A percentile compares a stretch with the other conserved stretches of the same genome.
phyloP scores from a whole-genome alignment of 2,888 invertebrate species.

The Drosophila nr. fundita region DNA sequence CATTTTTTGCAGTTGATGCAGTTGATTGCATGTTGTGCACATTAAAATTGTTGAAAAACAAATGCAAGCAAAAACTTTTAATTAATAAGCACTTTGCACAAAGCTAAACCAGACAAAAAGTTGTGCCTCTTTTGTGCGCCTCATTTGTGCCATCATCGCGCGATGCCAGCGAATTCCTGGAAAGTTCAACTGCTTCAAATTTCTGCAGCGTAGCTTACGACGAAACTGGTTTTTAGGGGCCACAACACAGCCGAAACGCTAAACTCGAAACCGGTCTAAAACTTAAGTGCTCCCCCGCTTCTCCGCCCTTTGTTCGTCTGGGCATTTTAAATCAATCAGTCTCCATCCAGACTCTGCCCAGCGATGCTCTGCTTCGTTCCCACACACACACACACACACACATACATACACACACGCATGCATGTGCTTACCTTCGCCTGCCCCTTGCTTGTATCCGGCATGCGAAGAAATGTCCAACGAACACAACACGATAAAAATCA shows the following conservation, averaged over 20 bases:
- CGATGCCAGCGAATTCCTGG: conserved; percentile 66
- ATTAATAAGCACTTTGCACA: conserved; percentile 43
- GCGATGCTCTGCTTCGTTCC: conserved; percentile 38
- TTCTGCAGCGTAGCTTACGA: conserved; percentile 40
- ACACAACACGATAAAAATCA: conserved; percentile 63
- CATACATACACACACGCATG: not conserved
- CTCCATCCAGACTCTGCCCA: conserved; percentile 53
- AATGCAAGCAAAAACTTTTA: conserved; percentile 52
- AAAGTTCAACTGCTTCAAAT: conserved; percentile 76
- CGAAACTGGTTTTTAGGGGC: conserved; percentile 68
- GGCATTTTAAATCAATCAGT: conserved; percentile 69
- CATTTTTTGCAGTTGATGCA: not conserved
- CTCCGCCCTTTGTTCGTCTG: conserved; percentile 29
- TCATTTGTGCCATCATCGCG: conserved; percentile 33
- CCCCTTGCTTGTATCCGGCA: conserved; percentile 51
- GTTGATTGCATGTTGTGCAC: conserved; percentile 25
- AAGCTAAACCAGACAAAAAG: conserved; percentile 28
- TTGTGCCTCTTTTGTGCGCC: conserved; percentile 13
- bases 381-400: not conserved
- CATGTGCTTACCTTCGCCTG: conserved; percentile 12
- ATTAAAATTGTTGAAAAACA: conserved; percentile 34
- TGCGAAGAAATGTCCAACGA: conserved; percentile 69
- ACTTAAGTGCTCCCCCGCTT: conserved; percentile 8
- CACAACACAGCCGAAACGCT: conserved; percentile 22
- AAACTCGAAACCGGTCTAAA: conserved; percentile 60